Base-by-base conservation (phyloP, 2,113 vertebrate genomes). In the Cygnus atratus region DNA sequence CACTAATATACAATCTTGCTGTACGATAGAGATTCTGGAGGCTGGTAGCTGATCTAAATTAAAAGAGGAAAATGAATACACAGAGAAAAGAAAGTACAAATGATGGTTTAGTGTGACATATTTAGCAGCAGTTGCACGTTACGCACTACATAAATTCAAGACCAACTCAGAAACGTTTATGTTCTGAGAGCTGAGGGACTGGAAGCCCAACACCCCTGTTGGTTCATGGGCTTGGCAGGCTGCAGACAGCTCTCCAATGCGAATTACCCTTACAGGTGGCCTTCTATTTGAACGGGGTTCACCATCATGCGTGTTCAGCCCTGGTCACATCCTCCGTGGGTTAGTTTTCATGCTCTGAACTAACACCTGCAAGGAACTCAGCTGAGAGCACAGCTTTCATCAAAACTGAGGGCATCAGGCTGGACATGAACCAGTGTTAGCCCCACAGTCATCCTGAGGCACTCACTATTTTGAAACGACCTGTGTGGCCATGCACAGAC, bases 381-480 rank as follows among this genome's bases (percentile, higher is more conserved):
- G 67, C 75, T 95, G 94, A 94, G 93, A 76, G 35, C 50, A 72
- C 41, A 37, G 52, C 31, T 92, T 88, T 90, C 88, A 33, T 95
- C 87, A 46, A 44, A 24, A 85, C 50, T 70, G 63, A 63, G 80
- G 79, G 61, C 79, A 66, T 87, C 65, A 48, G 84, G 52, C 57
- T 95, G 61, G 71, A 75, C 74, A 71, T 85, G 57, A 97, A 81
- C 48, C 71, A 57, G 3, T 16, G 43, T 65, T 82, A 10, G 5
- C 65, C 82, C 67, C 37, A 66, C 52, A 90, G 80, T 48, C 75
- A 78, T 33, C 55, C 87, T 67, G 73, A 96, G 63, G 79, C 59
- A 73, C 26, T n/a, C 39, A 20, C 55, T 95, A 14, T 88, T 95
- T 95, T 84, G 62, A 74, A 78, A 76, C 84, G 67, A 63, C 59